phyloP scores from a whole-genome alignment of 2,888 invertebrate genomes.

The Sminthurides aquaticus region DNA sequence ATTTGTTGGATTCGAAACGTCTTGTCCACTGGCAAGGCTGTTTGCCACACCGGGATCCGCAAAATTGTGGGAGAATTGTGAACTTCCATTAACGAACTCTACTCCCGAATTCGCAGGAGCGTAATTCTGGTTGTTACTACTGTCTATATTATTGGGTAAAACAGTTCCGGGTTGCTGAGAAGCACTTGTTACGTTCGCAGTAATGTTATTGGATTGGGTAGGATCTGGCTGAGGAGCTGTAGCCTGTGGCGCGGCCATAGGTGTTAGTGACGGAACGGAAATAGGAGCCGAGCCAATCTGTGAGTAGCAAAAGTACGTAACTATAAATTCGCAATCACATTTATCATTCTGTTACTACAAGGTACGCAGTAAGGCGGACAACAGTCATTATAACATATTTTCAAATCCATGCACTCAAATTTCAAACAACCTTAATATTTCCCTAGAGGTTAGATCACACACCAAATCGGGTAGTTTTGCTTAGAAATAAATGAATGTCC shows the following conservation, averaged over 20 bases:
- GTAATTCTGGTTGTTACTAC: not conserved
- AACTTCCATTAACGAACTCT: not conserved
- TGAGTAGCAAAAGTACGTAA: conserved; percentile 10
- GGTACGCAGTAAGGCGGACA: not conserved
- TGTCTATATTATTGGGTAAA: conserved; percentile 3
- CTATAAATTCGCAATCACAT: conserved; percentile 19
- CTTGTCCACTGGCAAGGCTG: not conserved
- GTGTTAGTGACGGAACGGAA: conserved; percentile 24
- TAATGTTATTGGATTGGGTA: conserved; percentile 10
- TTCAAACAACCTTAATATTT: no score
- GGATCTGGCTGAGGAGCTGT: conserved; percentile 6
- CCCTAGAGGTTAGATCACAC: no score
- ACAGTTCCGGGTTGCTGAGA: conserved; percentile 1
- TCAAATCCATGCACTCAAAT: no score
- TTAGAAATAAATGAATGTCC: no score
- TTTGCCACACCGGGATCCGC: no score
- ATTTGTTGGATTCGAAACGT: not conserved
- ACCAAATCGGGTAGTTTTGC: no score
- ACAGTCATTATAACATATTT: no score
- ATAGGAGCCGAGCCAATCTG: conserved; percentile 33
- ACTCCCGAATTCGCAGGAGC: not conserved
- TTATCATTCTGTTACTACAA: conserved; percentile 17
- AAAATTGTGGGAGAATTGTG: not conserved
- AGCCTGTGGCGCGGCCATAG: conserved; percentile 10
- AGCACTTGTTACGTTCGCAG: not conserved